Conservation (phyloP, 2,888 invertebrate genomes). For the Cheilosia impressa region DNA sequence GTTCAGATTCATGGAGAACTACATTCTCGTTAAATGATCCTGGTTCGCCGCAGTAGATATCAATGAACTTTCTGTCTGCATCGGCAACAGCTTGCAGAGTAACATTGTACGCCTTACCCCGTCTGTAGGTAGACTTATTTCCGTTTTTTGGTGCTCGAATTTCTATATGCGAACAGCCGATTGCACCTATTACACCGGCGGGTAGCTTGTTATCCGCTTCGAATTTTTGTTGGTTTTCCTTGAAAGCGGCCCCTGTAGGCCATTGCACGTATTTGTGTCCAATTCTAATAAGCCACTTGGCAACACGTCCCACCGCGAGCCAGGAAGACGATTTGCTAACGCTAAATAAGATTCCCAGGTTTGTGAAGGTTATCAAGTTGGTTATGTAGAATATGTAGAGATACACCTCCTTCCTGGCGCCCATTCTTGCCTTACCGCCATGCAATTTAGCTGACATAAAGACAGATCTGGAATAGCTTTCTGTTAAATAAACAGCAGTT, state of each 20-base stretch:
- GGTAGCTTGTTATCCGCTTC: constrained; percentile 45
- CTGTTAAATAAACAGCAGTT: neutral
- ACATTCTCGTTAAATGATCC: constrained; percentile 77
- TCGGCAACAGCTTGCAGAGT: constrained; percentile 77
- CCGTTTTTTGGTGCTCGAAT: constrained; percentile 69
- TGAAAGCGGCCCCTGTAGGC: constrained; percentile 44
- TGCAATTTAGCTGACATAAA: neutral
- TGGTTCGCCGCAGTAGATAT: constrained; percentile 77
- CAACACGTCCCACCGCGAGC: constrained; percentile 40
- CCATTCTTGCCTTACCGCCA: constrained; percentile 39
- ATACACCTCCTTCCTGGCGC: constrained; percentile 23
- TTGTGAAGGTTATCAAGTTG: constrained; percentile 55
- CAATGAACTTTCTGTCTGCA: constrained; percentile 76
- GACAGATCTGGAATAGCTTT: neutral
- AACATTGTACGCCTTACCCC: constrained; percentile 73
- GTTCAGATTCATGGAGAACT: constrained; percentile 71
- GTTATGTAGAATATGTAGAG: constrained; percentile 68
- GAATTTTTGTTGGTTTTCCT: constrained; percentile 30
- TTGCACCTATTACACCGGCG: constrained; percentile 73
- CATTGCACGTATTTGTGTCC: constrained; percentile 64
- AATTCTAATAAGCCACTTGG: constrained; percentile 54
- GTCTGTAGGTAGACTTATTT: constrained; percentile 71
- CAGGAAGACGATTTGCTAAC: constrained; percentile 60
- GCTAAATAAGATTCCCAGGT: constrained; percentile 57
- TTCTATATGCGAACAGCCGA: constrained; percentile 69